Evolutionary conservation across 2,113 vertebrate species (phyloP), one percentile per base, ranked within the genome.

Genomic region (Dipodomys spectabilis): DNA sequence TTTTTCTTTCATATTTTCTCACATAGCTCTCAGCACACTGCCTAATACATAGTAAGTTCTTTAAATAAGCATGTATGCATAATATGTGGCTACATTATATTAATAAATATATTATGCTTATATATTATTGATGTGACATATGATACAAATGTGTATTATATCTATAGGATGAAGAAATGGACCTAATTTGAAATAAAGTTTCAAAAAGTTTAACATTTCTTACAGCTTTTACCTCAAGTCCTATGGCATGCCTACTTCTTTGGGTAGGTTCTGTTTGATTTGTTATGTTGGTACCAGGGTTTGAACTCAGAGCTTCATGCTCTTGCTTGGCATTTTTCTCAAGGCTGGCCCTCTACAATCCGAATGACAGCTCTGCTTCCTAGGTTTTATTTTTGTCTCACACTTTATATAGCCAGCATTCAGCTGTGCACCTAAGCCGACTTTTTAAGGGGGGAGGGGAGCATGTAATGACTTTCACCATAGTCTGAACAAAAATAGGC

Each of bases 391-490:
- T 92, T 95, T 65, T 64, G 11, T 84, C 44, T 71, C 82, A 89
- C 44, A 95, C 79, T 95, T 95, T 95, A 83, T 86, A 90, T 85
- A 93, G 91, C 45, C 78, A 94, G 65, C 9, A 44, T 73, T 84
- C 94, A 95, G 45, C 72, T 97, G 80, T 88, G 88, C 92, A 44
- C 94, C 89, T 96, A 81, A 95, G n/a, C 89, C 91, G 81, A 96
- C 53, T 57, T 57, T 68, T 65, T 68, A 96, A 53, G 88, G 90
- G 82, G 93, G 92, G 93, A 92, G 15, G 53, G 53, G 53, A 16
- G 53, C 53, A 57, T 57, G 53, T 95, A 97, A 90, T 96, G 90
- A 96, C 64, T 82, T 65, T 77, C 94, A 82, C 92, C 94, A 95
- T 73, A 49, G 12, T 88, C 73, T 93, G 94, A 96, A 90, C 86